These are phyloP conservation scores for Gyrodactylus bullatarudis DNA, from an alignment of 1,140 invertebrate genomes.

Conservation along the genomic window DNA sequence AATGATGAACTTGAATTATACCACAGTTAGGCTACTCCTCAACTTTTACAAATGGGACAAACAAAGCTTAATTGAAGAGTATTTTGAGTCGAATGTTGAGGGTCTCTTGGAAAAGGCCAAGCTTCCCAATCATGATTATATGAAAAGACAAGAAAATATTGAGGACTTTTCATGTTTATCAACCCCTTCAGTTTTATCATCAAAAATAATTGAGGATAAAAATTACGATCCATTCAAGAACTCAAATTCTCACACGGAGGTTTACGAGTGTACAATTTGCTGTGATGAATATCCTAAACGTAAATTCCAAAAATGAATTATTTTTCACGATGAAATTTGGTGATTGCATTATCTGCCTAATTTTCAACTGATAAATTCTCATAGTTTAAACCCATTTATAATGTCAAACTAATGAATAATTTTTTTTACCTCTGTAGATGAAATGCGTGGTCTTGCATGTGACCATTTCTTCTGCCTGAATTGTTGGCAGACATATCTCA, in stretches of 20 bases:
- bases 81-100: neutral
- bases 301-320: neutral
- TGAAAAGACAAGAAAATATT: neutral
- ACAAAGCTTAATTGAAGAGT: neutral
- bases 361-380: too few species aligned
- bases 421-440: neutral
- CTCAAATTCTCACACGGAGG: neutral
- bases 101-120: neutral
- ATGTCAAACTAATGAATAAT: neutral
- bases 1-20: neutral
- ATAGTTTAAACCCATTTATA: too few species aligned
- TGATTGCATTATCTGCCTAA: too few species aligned
- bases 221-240: neutral
- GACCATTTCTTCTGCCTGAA: neutral
- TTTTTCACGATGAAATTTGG: too few species aligned
- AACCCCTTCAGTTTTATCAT: neutral
- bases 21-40: neutral
- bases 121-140: neutral
- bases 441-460: neutral
- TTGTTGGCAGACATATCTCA: neutral
- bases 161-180: neutral
- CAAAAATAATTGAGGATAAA: neutral
- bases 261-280: neutral
- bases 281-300: neutral
- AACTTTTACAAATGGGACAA: neutral